Conservation (phyloP, 2,113 vertebrate genomes). For the Phyllopteryx taeniolatus region DNA sequence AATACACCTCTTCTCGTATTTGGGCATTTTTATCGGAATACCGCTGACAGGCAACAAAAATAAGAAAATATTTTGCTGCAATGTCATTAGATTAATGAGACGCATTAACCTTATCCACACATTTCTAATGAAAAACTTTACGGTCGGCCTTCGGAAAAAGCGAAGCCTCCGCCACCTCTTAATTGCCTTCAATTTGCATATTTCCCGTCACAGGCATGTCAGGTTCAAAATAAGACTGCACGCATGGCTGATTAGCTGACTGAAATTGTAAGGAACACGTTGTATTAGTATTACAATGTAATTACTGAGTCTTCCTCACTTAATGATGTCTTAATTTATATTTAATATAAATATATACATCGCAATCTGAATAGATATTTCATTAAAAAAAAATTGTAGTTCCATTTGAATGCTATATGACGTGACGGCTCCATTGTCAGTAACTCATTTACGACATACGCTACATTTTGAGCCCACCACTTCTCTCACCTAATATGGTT, state of each 20-base stretch:
- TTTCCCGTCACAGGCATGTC: slow-evolving; percentile 31
- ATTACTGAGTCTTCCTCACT: slow-evolving; percentile 46
- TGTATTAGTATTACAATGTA: slow-evolving; percentile 43
- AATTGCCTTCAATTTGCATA: slow-evolving; percentile 59
- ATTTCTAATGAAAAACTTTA: slow-evolving; percentile 42
- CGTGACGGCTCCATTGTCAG: too few relatives aligned
- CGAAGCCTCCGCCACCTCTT: slow-evolving; percentile 19
- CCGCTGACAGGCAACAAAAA: not conserved
- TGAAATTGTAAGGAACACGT: slow-evolving; percentile 47
- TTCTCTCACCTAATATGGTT: too few relatives aligned
- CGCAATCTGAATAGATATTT: slow-evolving; percentile 8
- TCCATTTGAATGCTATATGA: too few relatives aligned
- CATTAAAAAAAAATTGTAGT: not conserved
- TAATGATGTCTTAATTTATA: slow-evolving; percentile 42
- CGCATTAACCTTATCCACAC: not conserved
- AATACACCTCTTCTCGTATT: too few relatives aligned
- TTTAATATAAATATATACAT: slow-evolving; percentile 26
- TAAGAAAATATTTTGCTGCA: not conserved
- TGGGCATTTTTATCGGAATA: too few relatives aligned
- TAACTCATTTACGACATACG: too few relatives aligned
- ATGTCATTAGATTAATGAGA: not conserved
- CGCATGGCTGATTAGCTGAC: slow-evolving; percentile 65
- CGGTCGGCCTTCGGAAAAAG: slow-evolving; percentile 29
- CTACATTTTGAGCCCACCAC: too few relatives aligned
- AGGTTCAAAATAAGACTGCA: slow-evolving; percentile 57